A percentile compares a stretch with the other conserved stretches of the same genome.
These are phyloP conservation scores for Rotaria sp. DNA, from an alignment of 2,888 invertebrate species.

Conservation along the genomic window DNA sequence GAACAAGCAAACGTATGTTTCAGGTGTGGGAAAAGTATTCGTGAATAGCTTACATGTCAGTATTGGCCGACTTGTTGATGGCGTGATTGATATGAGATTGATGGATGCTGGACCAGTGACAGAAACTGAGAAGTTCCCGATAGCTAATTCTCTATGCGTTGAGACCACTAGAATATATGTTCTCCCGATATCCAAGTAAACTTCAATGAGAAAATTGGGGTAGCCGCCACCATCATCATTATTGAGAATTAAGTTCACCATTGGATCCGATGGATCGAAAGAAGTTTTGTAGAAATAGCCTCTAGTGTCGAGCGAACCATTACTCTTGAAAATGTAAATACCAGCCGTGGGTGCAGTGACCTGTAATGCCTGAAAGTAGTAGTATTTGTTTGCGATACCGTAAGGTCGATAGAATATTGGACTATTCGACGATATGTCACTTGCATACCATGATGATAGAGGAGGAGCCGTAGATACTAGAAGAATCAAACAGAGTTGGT, in stretches of 20 bases:
- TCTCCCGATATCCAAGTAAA: neutral
- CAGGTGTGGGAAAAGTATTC: too few relatives aligned
- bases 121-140: neutral
- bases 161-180: neutral
- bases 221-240: neutral
- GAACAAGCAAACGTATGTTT: too few relatives aligned
- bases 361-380: neutral
- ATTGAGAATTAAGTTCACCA: neutral
- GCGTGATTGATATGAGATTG: neutral
- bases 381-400: neutral
- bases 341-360: neutral
- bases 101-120: neutral
- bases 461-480: neutral
- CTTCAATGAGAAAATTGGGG: neutral
- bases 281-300: neutral
- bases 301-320: neutral
- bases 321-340: neutral
- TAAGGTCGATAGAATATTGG: neutral
- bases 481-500: neutral
- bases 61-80: neutral
- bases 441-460: neutral
- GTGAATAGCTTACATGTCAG: neutral
- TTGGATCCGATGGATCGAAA: neutral
- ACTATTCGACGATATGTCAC: neutral
- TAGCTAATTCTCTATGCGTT: neutral